Conservation (phyloP, 2,797 vertebrate genomes). For the Leptodactylus fallax region DNA sequence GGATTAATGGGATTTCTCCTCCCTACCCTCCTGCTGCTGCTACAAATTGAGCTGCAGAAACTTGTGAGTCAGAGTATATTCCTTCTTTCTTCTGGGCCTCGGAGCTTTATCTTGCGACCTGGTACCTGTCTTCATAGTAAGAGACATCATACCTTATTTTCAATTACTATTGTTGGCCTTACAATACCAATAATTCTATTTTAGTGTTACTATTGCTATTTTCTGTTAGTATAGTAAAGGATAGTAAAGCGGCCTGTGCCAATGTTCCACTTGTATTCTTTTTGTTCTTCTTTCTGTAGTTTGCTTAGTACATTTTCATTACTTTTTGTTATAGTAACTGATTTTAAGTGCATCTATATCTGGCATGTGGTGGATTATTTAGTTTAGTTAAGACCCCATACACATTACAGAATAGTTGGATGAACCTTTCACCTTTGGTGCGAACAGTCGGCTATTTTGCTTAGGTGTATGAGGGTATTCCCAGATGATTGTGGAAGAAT, state of each 20-base stretch:
- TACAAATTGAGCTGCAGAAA: constrained; percentile 47
- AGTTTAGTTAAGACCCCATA: too few species aligned
- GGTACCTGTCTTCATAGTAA: constrained; percentile 32
- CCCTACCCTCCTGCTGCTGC: constrained; percentile 55
- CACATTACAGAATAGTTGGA: too few species aligned
- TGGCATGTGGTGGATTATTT: not conserved
- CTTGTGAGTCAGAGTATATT: constrained; percentile 11
- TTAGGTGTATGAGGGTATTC: too few species aligned
- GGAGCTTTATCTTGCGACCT: not conserved
- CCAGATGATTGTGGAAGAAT: too few species aligned
- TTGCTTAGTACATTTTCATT: not conserved
- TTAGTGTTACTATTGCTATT: not conserved
- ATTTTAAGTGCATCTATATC: not conserved
- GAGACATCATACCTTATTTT: not conserved
- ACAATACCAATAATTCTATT: not conserved
- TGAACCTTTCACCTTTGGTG: too few species aligned
- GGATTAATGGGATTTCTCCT: constrained; percentile 52
- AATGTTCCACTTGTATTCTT: not conserved
- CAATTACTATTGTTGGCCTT: not conserved
- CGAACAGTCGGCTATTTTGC: not conserved
- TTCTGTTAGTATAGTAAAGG: not conserved
- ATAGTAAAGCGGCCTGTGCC: not conserved
- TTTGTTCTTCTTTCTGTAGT: not conserved
- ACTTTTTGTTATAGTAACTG: not conserved
- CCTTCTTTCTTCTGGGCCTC: not conserved